Evolutionary conservation across 2,113 vertebrate species (phyloP).

Genomic region (Enhydra lutris): DNA sequence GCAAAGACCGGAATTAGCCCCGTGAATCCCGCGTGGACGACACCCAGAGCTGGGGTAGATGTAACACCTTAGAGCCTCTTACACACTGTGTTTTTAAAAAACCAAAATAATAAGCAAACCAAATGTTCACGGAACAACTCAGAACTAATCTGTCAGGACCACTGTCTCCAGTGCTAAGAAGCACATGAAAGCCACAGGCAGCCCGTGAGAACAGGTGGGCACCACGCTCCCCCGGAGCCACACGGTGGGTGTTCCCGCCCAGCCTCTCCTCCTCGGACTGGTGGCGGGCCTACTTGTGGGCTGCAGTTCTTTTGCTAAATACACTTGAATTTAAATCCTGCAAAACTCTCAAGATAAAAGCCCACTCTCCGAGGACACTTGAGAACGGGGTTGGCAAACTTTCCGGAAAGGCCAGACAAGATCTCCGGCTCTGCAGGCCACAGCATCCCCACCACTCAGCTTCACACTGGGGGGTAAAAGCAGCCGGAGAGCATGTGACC

Average conservation of each 20-base stretch:
- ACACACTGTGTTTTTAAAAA: not conserved
- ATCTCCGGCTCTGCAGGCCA: not conserved
- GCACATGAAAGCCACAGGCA: not conserved
- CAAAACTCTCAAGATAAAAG: not conserved
- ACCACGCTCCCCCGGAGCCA: fast-evolving
- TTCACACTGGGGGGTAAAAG: not conserved
- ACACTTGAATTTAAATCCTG: not conserved
- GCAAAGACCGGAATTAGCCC: fast-evolving
- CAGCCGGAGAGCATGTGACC: fast-evolving
- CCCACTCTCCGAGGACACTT: not conserved
- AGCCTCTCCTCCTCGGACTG: not conserved
- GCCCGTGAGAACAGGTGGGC: not conserved
- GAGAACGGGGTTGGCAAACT: not conserved
- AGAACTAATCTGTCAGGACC: not conserved
- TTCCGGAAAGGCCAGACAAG: not conserved
- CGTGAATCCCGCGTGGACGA: not conserved
- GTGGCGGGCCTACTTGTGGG: too few species aligned
- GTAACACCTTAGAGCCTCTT: not conserved
- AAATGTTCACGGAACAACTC: not conserved
- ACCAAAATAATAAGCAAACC: not conserved
- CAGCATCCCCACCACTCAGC: not conserved
- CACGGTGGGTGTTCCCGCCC: fast-evolving
- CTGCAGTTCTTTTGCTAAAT: not conserved
- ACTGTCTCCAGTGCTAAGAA: fast-evolving
- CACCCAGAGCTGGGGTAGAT: not conserved